Evolutionary conservation across 2,888 invertebrate species (phyloP).

Genomic region (Thera obeliscata): DNA sequence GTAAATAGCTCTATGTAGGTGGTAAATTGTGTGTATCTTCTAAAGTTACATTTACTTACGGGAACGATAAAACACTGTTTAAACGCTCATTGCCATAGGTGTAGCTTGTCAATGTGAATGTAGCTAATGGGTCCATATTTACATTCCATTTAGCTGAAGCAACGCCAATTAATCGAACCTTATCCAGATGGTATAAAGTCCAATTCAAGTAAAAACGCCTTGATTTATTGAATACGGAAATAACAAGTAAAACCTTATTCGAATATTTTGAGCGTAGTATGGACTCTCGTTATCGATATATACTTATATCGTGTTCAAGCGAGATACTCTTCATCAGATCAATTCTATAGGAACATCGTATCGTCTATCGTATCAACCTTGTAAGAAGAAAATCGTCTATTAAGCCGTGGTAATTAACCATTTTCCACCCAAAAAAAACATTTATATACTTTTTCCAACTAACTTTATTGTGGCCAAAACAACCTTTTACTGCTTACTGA

Average conservation of each 20-base stretch:
- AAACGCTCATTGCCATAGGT: constrained; percentile 35
- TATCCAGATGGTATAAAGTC: constrained; percentile 7
- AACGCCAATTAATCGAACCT: constrained; percentile 20
- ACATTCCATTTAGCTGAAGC: constrained; percentile 28
- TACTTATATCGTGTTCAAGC: too few species aligned
- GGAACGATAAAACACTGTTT: constrained; percentile 37
- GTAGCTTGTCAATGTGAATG: constrained; percentile 28
- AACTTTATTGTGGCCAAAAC: background rate
- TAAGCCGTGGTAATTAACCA: too few species aligned
- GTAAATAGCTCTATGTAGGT: background rate
- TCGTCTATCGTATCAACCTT: too few species aligned
- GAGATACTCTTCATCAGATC: too few species aligned
- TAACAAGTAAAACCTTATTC: background rate
- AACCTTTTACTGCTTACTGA: background rate
- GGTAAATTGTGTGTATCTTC: constrained; percentile 15
- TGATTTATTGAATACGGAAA: constrained; percentile 1
- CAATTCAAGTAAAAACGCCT: background rate
- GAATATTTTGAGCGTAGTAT: too few species aligned
- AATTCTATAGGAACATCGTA: too few species aligned
- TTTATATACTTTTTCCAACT: too few species aligned
- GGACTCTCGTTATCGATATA: too few species aligned
- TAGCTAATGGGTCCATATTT: constrained; percentile 37
- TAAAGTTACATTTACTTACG: constrained; percentile 33
- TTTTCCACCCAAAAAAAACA: too few species aligned
- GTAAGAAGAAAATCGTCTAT: too few species aligned